Conservation (phyloP, 2,113 vertebrate species). For the Dissostichus mawsoni region DNA sequence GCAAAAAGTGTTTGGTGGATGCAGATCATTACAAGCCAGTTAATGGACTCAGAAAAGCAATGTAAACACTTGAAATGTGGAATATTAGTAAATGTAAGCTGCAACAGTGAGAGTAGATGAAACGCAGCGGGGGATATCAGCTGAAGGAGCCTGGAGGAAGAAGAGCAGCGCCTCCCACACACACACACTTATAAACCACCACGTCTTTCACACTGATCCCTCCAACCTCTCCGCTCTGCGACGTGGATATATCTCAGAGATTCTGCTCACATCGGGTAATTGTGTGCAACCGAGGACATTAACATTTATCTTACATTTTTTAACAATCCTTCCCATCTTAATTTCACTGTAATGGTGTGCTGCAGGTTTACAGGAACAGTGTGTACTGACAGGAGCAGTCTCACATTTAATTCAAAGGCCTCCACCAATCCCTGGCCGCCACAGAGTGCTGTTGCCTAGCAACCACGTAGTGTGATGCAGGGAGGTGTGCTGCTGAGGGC, state of each 20-base stretch:
- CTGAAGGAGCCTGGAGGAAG: constrained; percentile 68
- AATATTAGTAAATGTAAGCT: constrained; percentile 27
- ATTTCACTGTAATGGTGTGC: constrained; percentile 23
- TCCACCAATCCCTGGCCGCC: constrained; percentile 80
- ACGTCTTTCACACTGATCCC: constrained; percentile 47
- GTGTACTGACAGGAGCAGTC: constrained; percentile 74
- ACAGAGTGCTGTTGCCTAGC: constrained; percentile 88
- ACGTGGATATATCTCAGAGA: constrained; percentile 18
- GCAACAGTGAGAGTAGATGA: constrained; percentile 27
- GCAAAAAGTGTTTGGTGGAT: background rate
- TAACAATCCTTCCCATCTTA: constrained; percentile 12
- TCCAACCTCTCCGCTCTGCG: constrained; percentile 2
- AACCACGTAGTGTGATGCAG: constrained; percentile 82
- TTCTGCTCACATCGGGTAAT: constrained; percentile 15
- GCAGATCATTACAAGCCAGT: background rate
- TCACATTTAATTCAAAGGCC: constrained; percentile 75
- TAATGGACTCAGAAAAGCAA: background rate
- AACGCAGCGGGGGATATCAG: constrained; percentile 35
- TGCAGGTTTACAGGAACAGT: constrained; percentile 59
- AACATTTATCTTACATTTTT: constrained; percentile 6
- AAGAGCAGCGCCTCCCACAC: constrained; percentile 73
- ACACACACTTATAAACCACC: constrained; percentile 59
- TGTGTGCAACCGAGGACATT: constrained; percentile 16
- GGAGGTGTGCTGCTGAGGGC: constrained; percentile 65
- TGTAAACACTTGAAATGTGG: constrained; percentile 1